phyloP scores from a whole-genome alignment of 2,797 vertebrate genomes.

The Chanos chanos region DNA sequence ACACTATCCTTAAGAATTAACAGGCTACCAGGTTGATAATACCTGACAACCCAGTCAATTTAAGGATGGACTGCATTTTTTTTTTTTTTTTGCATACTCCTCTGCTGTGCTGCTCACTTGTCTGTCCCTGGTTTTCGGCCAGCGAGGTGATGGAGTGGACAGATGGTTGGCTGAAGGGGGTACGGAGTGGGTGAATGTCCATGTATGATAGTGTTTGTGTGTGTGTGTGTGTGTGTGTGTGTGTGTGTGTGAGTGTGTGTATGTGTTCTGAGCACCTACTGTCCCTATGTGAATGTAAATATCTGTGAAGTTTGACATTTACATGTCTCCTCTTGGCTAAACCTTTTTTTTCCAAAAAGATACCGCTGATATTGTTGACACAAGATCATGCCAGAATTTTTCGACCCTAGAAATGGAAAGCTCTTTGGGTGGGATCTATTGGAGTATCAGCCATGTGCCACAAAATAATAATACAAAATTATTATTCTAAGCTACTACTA shows the following conservation, averaged over 20 bases:
- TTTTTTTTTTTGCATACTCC: conserved; percentile 37
- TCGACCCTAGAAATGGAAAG: no score
- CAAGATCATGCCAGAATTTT: no score
- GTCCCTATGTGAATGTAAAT: not conserved
- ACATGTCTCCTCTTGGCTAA: no score
- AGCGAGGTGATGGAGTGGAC: conserved; percentile 38
- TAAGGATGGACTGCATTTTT: conserved; percentile 53
- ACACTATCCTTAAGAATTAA: conserved; percentile 50
- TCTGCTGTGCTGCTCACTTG: conserved; percentile 32
- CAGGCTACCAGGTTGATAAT: conserved; percentile 54
- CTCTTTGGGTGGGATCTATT: no score
- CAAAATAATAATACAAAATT: no score
- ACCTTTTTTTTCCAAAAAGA: no score
- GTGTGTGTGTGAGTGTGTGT: not conserved
- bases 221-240: not conserved
- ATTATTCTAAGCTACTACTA: no score
- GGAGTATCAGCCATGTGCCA: no score
- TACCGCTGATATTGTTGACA: no score
- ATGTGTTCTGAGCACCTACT: not conserved
- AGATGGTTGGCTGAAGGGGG: conserved; percentile 11
- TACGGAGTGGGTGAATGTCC: not conserved
- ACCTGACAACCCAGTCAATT: conserved; percentile 44
- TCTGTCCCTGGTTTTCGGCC: conserved; percentile 43
- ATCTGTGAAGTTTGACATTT: not conserved
- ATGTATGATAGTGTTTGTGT: no score